These are phyloP conservation scores for Ganaspis sp. DNA, from an alignment of 1,140 invertebrate genomes.

Conservation along the genomic window DNA sequence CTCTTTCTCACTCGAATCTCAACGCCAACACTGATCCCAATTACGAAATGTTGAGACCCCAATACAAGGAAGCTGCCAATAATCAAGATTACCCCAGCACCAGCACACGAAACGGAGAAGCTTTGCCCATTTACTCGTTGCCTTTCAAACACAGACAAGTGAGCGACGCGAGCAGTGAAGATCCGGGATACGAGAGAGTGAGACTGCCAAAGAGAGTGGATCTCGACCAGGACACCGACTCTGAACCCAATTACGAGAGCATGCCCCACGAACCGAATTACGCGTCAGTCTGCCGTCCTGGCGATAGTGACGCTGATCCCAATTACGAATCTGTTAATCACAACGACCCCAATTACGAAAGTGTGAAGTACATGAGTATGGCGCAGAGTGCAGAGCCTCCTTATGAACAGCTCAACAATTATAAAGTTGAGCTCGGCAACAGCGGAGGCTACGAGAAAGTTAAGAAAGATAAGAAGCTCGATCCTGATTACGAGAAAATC, in stretches of 20 bases:
- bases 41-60: slow-evolving; percentile 82
- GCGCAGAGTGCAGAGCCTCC: slow-evolving; percentile 69
- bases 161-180: slow-evolving; percentile 69
- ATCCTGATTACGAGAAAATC: slow-evolving; percentile 66
- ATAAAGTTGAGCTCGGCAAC: slow-evolving; percentile 37
- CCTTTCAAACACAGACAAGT: slow-evolving; percentile 70
- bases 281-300: slow-evolving; percentile 79
- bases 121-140: slow-evolving; percentile 59
- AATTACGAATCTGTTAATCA: slow-evolving; percentile 83
- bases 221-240: slow-evolving; percentile 67
- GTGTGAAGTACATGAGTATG: slow-evolving; percentile 72
- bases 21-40: slow-evolving; percentile 81
- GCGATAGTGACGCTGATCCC: slow-evolving; percentile 83
- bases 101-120: slow-evolving; percentile 68
- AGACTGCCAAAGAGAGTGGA: slow-evolving; percentile 60
- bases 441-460: slow-evolving; percentile 65
- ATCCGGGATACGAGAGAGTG: slow-evolving; percentile 72
- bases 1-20: slow-evolving; percentile 53
- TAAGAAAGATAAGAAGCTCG: slow-evolving; percentile 49
- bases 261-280: slow-evolving; percentile 80
- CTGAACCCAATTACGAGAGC: slow-evolving; percentile 82
- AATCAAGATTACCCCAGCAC: slow-evolving; percentile 56
- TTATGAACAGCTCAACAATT: slow-evolving; percentile 71
- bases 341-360: slow-evolving; percentile 76
- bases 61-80: slow-evolving; percentile 67